Evolutionary conservation across 2,797 vertebrate genomes (phyloP).

Genomic region (Apodemus agrarius): DNA sequence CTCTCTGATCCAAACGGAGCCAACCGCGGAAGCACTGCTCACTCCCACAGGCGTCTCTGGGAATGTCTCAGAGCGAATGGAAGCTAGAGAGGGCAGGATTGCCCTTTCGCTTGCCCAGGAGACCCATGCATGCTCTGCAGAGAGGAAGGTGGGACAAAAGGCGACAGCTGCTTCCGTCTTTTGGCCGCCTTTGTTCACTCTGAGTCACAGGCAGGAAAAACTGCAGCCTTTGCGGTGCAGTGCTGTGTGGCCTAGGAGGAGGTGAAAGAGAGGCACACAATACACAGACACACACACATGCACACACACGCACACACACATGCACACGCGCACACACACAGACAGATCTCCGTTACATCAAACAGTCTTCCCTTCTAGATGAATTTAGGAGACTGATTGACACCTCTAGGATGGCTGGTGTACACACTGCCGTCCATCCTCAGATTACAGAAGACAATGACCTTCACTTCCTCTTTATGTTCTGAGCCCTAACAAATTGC

Average conservation of each 20-base stretch:
- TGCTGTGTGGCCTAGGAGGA: neutral
- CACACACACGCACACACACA: no score
- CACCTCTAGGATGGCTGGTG: neutral
- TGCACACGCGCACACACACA: no score
- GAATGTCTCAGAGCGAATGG: neutral
- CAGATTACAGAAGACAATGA: neutral
- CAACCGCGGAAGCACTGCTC: neutral
- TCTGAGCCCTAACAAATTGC: neutral
- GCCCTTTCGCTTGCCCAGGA: neutral
- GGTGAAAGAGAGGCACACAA: neutral
- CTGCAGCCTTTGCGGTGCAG: neutral
- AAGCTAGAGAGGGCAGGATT: neutral
- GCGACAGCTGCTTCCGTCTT: neutral
- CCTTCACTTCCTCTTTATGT: neutral
- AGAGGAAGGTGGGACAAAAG: neutral
- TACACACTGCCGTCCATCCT: neutral
- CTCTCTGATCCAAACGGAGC: slow-evolving; percentile 27
- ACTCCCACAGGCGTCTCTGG: neutral
- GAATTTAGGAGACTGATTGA: neutral
- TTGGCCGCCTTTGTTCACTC: neutral
- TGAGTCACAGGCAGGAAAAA: neutral
- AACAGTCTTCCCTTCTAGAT: neutral
- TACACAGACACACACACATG: neutral
- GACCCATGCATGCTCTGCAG: neutral
- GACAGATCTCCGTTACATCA: neutral